These are phyloP conservation scores for Drosophila tristis DNA, from an alignment of 1,140 invertebrate genomes.

Conservation along the genomic window DNA sequence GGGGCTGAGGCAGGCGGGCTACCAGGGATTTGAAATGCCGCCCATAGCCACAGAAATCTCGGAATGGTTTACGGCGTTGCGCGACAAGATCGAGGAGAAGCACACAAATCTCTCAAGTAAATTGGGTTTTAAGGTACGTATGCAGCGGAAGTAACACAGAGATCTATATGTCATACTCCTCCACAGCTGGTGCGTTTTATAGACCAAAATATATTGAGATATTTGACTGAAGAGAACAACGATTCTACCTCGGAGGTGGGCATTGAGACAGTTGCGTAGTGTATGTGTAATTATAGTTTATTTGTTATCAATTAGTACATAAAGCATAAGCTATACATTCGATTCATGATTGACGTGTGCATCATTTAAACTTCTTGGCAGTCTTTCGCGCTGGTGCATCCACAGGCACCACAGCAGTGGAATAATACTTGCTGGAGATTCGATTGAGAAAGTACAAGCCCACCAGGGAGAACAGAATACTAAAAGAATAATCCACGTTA, in stretches of 20 bases:
- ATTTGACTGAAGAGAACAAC: constrained; percentile 38
- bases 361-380: constrained; percentile 66
- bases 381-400: constrained; percentile 51
- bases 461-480: constrained; percentile 75
- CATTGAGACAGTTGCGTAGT: constrained; percentile 21
- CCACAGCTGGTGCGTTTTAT: constrained; percentile 52
- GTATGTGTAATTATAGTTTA: constrained; percentile 9
- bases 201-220: constrained; percentile 55
- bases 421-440: constrained; percentile 78
- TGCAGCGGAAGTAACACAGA: no score
- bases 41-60: constrained; percentile 6
- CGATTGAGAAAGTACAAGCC: constrained; percentile 80
- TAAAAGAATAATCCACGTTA: constrained; percentile 21
- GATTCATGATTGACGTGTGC: no score
- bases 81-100: constrained; percentile 50
- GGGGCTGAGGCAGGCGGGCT: constrained; percentile 48
- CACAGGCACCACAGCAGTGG: constrained; percentile 39
- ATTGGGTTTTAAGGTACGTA: constrained; percentile 30
- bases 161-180: background rate
- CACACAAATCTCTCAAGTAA: constrained; percentile 28
- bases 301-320: constrained; percentile 9
- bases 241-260: constrained; percentile 52
- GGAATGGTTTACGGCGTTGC: constrained; percentile 50
- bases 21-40: constrained; percentile 59
- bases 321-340: constrained; percentile 2